These are phyloP conservation scores for Tauraco hartlaubi DNA, from an alignment of 2,797 vertebrate genomes.

Conservation along the genomic window DNA sequence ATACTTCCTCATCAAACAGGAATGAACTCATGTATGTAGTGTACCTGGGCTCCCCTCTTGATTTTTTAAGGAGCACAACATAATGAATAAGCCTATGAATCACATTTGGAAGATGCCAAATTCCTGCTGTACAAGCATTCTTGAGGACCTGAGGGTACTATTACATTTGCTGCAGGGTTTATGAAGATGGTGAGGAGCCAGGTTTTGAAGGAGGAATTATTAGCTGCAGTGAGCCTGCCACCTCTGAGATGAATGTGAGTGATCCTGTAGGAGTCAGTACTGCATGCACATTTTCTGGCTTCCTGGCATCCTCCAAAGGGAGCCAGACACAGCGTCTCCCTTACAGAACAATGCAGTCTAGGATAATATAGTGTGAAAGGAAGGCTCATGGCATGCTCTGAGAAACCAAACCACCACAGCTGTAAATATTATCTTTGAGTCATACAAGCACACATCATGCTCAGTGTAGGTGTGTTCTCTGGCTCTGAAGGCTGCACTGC, in stretches of 20 bases:
- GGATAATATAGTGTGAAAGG: conserved; percentile 17
- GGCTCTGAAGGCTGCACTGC: background rate
- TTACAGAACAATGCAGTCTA: conserved; percentile 15
- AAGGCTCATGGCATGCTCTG: background rate
- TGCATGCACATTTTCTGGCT: background rate
- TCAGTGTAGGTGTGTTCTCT: conserved; percentile 23
- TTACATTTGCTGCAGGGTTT: conserved; percentile 26
- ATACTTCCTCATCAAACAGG: background rate
- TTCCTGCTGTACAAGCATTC: background rate
- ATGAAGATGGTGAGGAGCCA: conserved; percentile 28
- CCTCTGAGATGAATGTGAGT: background rate
- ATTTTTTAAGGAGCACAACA: background rate
- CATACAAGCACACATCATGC: background rate
- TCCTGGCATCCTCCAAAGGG: background rate
- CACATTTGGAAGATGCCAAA: conserved; percentile 2
- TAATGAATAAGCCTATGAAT: conserved; percentile 20
- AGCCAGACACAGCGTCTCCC: conserved; percentile 14
- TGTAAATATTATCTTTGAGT: conserved; percentile 51
- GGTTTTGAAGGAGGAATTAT: conserved; percentile 33
- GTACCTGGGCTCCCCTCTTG: background rate
- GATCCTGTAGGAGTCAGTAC: background rate
- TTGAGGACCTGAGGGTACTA: conserved; percentile 13
- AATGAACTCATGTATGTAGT: background rate
- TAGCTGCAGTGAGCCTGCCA: conserved; percentile 6
- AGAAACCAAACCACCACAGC: background rate